Conservation (phyloP, 2,888 invertebrate genomes). For the Drosophila flavopinicola region DNA sequence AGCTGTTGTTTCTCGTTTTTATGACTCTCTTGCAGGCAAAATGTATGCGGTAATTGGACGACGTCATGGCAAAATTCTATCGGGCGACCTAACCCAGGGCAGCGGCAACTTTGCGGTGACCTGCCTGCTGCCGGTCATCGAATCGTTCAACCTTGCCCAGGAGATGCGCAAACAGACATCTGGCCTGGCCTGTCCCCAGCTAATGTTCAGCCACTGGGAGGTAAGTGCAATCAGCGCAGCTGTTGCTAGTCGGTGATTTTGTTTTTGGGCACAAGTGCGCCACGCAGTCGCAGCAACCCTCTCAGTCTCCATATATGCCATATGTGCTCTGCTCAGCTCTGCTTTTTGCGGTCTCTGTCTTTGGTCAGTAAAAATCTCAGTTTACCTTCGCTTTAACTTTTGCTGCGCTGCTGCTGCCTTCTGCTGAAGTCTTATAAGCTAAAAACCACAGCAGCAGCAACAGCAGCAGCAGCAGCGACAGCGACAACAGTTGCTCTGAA, state of each 20-base stretch:
- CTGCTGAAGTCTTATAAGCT: constrained; percentile 76
- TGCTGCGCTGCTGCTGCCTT: constrained; percentile 50
- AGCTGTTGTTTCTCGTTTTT: constrained; percentile 7
- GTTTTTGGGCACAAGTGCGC: constrained; percentile 66
- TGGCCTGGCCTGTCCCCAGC: constrained; percentile 97
- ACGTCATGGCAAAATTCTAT: constrained; percentile 94
- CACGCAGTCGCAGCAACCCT: constrained; percentile 41
- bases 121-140: constrained; percentile 96
- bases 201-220: constrained; percentile 99
- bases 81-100: constrained; percentile 95
- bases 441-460: constrained; percentile 42
- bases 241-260: constrained; percentile 42
- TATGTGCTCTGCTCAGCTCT: constrained; percentile 49
- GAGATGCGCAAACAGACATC: constrained; percentile 98
- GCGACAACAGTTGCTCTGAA: constrained; percentile 71
- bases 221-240: constrained; percentile 85
- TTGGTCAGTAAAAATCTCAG: constrained; percentile 78
- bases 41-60: constrained; percentile 95
- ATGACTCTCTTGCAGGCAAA: constrained; percentile 87
- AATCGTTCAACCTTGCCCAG: constrained; percentile 97
- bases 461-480: constrained; percentile 33
- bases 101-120: constrained; percentile 95
- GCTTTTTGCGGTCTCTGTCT: constrained; percentile 55
- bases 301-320: constrained; percentile 45
- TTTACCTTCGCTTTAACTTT: constrained; percentile 68